A percentile compares a stretch with the other conserved stretches of the same genome.
phyloP scores from a whole-genome alignment of 2,888 invertebrate species.

The Dasypolia templi region DNA sequence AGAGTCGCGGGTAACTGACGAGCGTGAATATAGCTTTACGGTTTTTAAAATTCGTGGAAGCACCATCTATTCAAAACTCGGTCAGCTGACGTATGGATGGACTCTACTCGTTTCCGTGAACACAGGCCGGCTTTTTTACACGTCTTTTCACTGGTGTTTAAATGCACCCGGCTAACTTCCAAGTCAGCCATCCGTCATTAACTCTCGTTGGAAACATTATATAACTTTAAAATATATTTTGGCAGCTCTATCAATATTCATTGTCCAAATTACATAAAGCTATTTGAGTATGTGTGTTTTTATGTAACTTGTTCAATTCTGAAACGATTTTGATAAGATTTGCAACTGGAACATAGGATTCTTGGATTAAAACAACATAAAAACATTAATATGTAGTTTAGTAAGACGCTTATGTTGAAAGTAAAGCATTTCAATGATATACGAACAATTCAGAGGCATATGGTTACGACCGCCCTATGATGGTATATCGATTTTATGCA shows the following conservation, averaged over 20 bases:
- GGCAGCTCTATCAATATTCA: background rate
- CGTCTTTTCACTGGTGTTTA: conserved; percentile 63
- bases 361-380: background rate
- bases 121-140: conserved; percentile 64
- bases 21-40: conserved; percentile 72
- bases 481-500: conserved; percentile 87
- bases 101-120: conserved; percentile 66
- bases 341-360: background rate
- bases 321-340: background rate
- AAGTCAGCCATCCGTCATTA: conserved; percentile 35
- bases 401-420: conserved; percentile 19
- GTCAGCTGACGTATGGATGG: conserved; percentile 66
- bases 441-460: conserved; percentile 58
- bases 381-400: no score
- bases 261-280: background rate
- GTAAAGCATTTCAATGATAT: conserved; percentile 41
- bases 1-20: conserved; percentile 75
- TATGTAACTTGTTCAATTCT: background rate
- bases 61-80: conserved; percentile 72
- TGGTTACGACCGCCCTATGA: conserved; percentile 73
- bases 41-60: conserved; percentile 75
- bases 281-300: background rate
- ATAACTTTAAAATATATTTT: conserved; percentile 8
- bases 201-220: conserved; percentile 19
- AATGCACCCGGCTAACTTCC: conserved; percentile 23